Percentiles rank a stretch among this genome's conserved stretches.
Conservation (phyloP, 1,140 invertebrate genomes). For the Habropoda laboriosa region DNA sequence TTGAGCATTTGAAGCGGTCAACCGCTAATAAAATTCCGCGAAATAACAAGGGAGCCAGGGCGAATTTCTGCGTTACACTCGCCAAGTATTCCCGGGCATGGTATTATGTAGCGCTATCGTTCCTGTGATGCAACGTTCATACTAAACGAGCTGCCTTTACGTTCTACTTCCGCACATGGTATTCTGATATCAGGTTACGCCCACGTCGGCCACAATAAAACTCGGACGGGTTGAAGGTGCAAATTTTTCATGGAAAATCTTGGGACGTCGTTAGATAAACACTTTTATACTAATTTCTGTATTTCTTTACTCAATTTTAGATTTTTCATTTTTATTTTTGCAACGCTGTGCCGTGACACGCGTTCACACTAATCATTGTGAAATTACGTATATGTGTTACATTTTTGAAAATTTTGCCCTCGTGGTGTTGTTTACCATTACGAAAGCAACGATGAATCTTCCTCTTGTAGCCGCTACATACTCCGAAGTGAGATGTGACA, state of each 20-base stretch:
- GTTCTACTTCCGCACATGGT: constrained; percentile 54
- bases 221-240: background rate
- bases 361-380: no score
- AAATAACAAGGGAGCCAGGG: background rate
- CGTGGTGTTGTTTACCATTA: no score
- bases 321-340: no score
- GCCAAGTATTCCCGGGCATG: constrained; percentile 5
- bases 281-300: background rate
- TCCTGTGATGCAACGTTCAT: constrained; percentile 42
- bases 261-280: background rate
- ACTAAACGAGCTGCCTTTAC: constrained; percentile 49
- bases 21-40: constrained; percentile 7
- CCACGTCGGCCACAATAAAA: constrained; percentile 13
- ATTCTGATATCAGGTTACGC: constrained; percentile 48
- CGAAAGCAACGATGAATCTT: no score
- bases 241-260: constrained; percentile 26
- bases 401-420: background rate
- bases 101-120: constrained; percentile 46
- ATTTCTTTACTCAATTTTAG: background rate
- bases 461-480: no score
- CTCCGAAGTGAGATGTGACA: no score
- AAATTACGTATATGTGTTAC: no score
- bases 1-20: constrained; percentile 11
- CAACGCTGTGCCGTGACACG: no score
- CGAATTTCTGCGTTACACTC: constrained; percentile 11